A percentile compares a stretch with the other conserved stretches of the same genome.
phyloP scores from a whole-genome alignment of 2,888 invertebrate genomes.

The Anthrax anthrax region DNA sequence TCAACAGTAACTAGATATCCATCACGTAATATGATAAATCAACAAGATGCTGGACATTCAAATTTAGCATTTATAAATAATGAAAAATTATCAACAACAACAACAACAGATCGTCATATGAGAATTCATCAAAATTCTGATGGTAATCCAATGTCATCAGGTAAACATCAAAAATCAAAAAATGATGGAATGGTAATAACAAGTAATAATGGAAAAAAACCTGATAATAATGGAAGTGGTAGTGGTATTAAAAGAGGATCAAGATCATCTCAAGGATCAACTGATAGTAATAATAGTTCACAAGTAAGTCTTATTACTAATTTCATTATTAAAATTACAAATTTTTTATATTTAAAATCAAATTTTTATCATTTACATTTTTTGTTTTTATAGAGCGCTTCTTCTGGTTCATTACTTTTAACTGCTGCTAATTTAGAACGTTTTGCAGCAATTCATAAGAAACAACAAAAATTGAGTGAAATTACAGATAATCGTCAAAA shows the following conservation, averaged over 20 bases:
- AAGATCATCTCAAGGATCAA: slow-evolving; percentile 52
- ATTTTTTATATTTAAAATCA: neutral
- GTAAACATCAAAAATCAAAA: neutral
- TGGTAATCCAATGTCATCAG: too few relatives aligned
- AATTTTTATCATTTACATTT: too few relatives aligned
- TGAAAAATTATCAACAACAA: neutral
- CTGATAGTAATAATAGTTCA: slow-evolving; percentile 60
- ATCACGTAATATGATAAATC: slow-evolving; percentile 8
- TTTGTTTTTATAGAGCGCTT: slow-evolving; percentile 31
- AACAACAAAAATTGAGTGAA: slow-evolving; percentile 2
- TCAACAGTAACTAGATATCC: slow-evolving; percentile 16
- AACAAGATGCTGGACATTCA: slow-evolving; percentile 6
- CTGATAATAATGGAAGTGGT: neutral
- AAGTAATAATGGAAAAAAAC: too few relatives aligned
- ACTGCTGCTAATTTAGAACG: slow-evolving; percentile 58
- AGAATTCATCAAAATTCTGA: neutral
- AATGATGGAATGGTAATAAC: neutral
- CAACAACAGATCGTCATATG: neutral
- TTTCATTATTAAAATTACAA: neutral
- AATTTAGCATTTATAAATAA: slow-evolving; percentile 6
- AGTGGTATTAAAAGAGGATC: slow-evolving; percentile 37
- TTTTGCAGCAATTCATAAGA: slow-evolving; percentile 41
- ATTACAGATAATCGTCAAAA: slow-evolving; percentile 3
- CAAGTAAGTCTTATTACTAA: slow-evolving; percentile 43
- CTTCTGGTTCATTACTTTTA: slow-evolving; percentile 63